Conservation (phyloP, 2,888 invertebrate genomes). For the Hedychridium roseum region DNA sequence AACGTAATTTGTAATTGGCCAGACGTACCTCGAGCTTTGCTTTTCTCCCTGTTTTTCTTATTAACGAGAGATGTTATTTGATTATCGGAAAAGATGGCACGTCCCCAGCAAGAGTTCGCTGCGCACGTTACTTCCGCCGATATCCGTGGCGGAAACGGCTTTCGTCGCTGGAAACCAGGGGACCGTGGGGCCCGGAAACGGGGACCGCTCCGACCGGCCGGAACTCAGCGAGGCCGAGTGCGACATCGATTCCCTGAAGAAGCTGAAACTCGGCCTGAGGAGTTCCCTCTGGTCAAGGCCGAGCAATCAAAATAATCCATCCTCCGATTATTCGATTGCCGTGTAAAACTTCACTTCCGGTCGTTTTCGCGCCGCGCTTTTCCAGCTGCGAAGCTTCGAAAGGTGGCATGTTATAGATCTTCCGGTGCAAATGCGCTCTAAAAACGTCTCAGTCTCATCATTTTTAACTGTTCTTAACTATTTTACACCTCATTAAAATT, state of each 20-base stretch:
- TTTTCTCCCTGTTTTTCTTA: not conserved
- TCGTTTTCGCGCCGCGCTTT: too few relatives aligned
- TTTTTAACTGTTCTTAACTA: too few relatives aligned
- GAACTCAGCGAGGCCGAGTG: slow-evolving; percentile 77
- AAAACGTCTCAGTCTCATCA: too few relatives aligned
- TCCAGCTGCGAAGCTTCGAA: too few relatives aligned
- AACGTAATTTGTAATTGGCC: too few relatives aligned
- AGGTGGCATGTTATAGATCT: too few relatives aligned
- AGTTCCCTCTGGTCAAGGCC: slow-evolving; percentile 78
- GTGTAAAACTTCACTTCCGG: too few relatives aligned
- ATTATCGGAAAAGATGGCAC: slow-evolving; percentile 64
- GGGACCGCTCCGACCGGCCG: slow-evolving; percentile 65
- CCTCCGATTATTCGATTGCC: slow-evolving; percentile 79
- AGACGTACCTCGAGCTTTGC: too few relatives aligned
- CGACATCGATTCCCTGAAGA: slow-evolving; percentile 78
- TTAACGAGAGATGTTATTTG: not conserved
- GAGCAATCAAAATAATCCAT: slow-evolving; percentile 68
- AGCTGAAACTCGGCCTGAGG: slow-evolving; percentile 74
- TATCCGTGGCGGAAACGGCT: slow-evolving; percentile 69
- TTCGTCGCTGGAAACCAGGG: slow-evolving; percentile 62
- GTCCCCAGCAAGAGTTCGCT: slow-evolving; percentile 66
- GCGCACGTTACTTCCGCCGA: slow-evolving; percentile 72
- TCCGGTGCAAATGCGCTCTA: too few relatives aligned
- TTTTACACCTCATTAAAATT: too few relatives aligned
- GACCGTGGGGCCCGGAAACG: slow-evolving; percentile 45